Evolutionary conservation across 2,797 vertebrate species (phyloP), one percentile per base, ranked within the genome.

Genomic region (Hafferia zeledoni): DNA sequence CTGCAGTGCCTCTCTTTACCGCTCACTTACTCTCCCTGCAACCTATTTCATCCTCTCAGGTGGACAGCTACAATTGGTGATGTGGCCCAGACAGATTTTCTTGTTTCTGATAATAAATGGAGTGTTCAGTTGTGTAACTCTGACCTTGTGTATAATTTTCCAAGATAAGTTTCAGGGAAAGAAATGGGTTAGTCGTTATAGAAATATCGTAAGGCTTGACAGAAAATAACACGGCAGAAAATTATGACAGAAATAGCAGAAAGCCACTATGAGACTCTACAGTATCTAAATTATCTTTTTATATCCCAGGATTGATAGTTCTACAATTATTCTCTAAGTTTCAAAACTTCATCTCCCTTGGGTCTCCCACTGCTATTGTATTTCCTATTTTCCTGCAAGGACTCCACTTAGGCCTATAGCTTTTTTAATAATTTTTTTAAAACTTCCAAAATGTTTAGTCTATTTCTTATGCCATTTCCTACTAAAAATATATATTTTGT

Each of bases 71-170:
- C 86, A 87, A 69, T 6, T 50, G 68, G 88, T 80, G 94, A 93
- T 96, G 90, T 68, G 90, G 88, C 35, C 27, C 77, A 75, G 90
- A 89, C 68, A 94, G 94, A 89, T 94, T 90, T 91, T 94, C 93
- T 87, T 93, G 90, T 89, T 96, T 91, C 87, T 89, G 85, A 90
- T 95, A 95, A 95, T 89, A 94, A 93, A 96, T 90, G 77, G 83
- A 61, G 78, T 35, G 70, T 83, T 89, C 88, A 77, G 70, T 91
- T 84, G 75, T 95, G 83, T 85, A 91, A 93, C 91, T 96, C 83
- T 94, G 95, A 90, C 91, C 94, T 96, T 95, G 88, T 94, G 83
- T 94, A 94, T 94, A 95, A 96, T 96, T 95, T 94, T 88, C 93
- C 74, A 91, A 96, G 83, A 79, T 85, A 96, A 90, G 70, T 95